Evolutionary conservation across 2,113 vertebrate genomes (phyloP).

Genomic region (Seriola quinqueradiata): DNA sequence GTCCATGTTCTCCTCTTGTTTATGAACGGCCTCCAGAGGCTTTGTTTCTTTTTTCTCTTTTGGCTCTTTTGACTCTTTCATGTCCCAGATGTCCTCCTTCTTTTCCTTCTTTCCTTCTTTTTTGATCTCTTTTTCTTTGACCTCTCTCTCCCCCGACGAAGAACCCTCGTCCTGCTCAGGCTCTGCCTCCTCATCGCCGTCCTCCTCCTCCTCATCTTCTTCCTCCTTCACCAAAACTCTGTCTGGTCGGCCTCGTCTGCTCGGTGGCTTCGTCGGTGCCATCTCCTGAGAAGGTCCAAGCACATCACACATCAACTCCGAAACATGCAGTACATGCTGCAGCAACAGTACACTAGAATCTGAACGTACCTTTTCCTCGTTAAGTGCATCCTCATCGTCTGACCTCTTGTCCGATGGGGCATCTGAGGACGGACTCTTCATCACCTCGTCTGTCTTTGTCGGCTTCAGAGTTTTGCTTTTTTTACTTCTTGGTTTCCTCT

Average conservation of each 20-base stretch:
- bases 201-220: slow-evolving; percentile 79
- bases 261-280: slow-evolving; percentile 84
- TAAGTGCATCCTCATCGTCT: slow-evolving; percentile 90
- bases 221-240: slow-evolving; percentile 80
- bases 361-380: slow-evolving; percentile 79
- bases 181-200: slow-evolving; percentile 69
- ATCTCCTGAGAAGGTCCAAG: slow-evolving; percentile 81
- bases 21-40: slow-evolving; percentile 86
- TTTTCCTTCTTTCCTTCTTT: slow-evolving; percentile 91
- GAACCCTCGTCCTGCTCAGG: slow-evolving; percentile 83
- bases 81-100: slow-evolving; percentile 89
- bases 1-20: slow-evolving; percentile 87
- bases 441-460: slow-evolving; percentile 89
- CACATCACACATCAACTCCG: slow-evolving; percentile 27
- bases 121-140: slow-evolving; percentile 87
- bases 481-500: slow-evolving; percentile 92
- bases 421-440: slow-evolving; percentile 93
- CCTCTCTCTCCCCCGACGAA: slow-evolving; percentile 87
- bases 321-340: background rate
- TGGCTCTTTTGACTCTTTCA: slow-evolving; percentile 89
- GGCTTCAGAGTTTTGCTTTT: slow-evolving; percentile 91
- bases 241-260: slow-evolving; percentile 88
- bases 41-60: slow-evolving; percentile 92
- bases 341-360: accelerated
- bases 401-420: slow-evolving; percentile 92